A percentile compares a stretch with the other conserved stretches of the same genome.
Conservation (phyloP, 2,888 invertebrate species). For the Amiota mariae region DNA sequence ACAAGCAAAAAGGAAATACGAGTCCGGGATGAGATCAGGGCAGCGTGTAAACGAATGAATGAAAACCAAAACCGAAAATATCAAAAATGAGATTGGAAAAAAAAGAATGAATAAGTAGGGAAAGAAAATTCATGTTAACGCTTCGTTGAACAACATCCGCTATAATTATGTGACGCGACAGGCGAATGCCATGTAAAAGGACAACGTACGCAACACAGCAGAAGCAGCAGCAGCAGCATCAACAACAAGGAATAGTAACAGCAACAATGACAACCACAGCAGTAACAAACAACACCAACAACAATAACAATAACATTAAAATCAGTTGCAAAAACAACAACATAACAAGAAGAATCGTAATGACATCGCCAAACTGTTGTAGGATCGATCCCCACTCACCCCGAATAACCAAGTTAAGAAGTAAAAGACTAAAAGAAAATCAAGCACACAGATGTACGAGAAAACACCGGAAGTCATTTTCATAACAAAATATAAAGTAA, state of each 20-base stretch:
- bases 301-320: neutral
- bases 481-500: slow-evolving; percentile 23
- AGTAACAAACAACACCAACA: neutral
- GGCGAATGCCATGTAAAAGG: slow-evolving; percentile 58
- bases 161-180: slow-evolving; percentile 67
- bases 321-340: neutral
- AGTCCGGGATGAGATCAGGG: too few relatives aligned
- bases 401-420: too few relatives aligned
- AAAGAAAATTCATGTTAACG: slow-evolving; percentile 61
- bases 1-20: too few relatives aligned
- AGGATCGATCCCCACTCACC: too few relatives aligned
- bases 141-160: slow-evolving; percentile 66
- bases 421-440: neutral
- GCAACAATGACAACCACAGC: neutral
- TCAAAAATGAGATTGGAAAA: neutral
- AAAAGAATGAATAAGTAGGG: slow-evolving; percentile 24
- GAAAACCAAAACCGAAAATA: slow-evolving; percentile 22
- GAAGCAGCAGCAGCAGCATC: neutral
- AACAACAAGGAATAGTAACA: neutral
- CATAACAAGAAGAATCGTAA: too few relatives aligned
- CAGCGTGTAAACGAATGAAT: neutral
- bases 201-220: neutral
- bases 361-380: too few relatives aligned
- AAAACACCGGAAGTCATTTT: slow-evolving; percentile 55
- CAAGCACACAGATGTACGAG: slow-evolving; percentile 20